A percentile compares a stretch with the other conserved stretches of the same genome.
Evolutionary conservation across 2,113 vertebrate genomes (phyloP).

Genomic region (Todiramphus saurophagus): DNA sequence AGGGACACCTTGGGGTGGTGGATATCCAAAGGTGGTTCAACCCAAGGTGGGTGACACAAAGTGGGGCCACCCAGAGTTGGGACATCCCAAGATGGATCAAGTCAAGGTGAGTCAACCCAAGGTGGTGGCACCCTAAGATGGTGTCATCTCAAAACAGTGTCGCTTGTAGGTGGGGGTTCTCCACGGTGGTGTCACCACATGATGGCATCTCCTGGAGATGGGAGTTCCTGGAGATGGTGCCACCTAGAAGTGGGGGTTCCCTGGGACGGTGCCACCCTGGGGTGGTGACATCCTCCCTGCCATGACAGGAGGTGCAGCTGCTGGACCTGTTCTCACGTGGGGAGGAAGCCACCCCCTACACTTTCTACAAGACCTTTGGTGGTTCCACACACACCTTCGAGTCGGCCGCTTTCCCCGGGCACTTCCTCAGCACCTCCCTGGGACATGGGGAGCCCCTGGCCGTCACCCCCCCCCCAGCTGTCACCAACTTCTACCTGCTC

Average conservation of each 20-base stretch:
- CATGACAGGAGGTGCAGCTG: neutral
- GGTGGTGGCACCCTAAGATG: too few relatives aligned
- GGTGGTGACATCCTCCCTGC: fast-evolving
- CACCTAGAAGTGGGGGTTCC: neutral
- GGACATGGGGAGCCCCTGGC: neutral
- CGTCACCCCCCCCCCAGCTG: fast-evolving
- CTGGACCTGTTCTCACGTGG: neutral
- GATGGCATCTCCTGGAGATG: neutral
- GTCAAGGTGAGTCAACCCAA: neutral
- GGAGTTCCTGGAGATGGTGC: neutral
- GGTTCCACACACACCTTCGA: constrained; percentile 36
- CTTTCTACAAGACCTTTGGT: constrained; percentile 23
- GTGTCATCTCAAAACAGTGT: neutral
- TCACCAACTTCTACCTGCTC: neutral
- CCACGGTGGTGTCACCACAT: neutral
- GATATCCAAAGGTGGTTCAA: neutral
- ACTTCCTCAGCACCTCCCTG: neutral
- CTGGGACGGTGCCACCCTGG: fast-evolving
- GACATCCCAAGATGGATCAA: neutral
- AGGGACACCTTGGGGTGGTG: too few relatives aligned
- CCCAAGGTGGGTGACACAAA: too few relatives aligned
- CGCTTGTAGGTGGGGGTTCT: neutral
- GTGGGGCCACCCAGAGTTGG: neutral
- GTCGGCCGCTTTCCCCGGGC: constrained; percentile 2
- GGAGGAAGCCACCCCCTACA: neutral